Conservation (phyloP, 2,888 invertebrate species). For the Cheilosia vulpina region DNA sequence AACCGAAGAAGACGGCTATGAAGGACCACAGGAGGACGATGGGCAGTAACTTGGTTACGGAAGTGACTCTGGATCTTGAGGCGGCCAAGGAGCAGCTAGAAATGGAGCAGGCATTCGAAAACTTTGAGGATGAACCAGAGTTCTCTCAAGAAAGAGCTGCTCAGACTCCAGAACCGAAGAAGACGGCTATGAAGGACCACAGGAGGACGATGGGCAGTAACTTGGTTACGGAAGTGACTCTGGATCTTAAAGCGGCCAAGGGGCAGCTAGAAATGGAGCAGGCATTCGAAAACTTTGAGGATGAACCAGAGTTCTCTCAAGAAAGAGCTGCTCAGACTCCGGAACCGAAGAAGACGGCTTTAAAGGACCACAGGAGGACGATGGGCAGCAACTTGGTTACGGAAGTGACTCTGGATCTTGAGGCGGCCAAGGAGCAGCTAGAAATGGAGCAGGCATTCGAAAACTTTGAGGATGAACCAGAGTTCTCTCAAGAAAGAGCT, state of each 20-base stretch:
- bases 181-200: background rate
- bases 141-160: background rate
- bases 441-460: constrained; percentile 24
- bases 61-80: constrained; percentile 22
- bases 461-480: constrained; percentile 33
- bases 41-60: background rate
- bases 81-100: constrained; percentile 22
- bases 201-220: constrained; percentile 34
- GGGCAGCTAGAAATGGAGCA: constrained; percentile 32
- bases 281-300: constrained; percentile 49
- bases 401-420: constrained; percentile 3
- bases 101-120: constrained; percentile 33
- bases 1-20: background rate
- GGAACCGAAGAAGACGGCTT: constrained; percentile 5
- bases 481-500: background rate
- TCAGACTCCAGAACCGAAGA: constrained; percentile 15
- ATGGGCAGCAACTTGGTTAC: constrained; percentile 4
- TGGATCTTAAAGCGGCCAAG: constrained; percentile 34
- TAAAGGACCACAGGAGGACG: constrained; percentile 9
- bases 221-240: background rate
- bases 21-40: constrained; percentile 32
- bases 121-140: constrained; percentile 40
- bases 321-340: constrained; percentile 19
- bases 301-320: background rate
- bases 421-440: constrained; percentile 18